phyloP scores from a whole-genome alignment of 1,140 invertebrate genomes.

The Muscidifurax raptorellus region DNA sequence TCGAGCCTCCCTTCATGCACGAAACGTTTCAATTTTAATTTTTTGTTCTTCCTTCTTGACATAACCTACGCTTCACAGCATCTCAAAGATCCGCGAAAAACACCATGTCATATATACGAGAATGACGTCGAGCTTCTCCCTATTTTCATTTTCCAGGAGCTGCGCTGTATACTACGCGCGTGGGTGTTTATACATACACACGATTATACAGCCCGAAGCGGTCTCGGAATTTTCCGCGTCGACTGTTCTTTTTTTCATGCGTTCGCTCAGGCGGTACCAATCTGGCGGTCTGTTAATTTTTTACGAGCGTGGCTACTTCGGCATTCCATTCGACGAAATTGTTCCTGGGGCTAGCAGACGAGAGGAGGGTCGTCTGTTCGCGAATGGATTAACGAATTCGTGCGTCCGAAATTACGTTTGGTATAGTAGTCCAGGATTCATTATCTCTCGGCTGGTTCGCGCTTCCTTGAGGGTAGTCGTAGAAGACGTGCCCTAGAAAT shows the following conservation, averaged over 20 bases:
- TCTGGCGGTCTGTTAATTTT: constrained; percentile 43
- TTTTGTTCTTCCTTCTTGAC: too few relatives aligned
- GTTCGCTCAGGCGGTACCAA: neutral
- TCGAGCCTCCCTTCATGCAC: too few relatives aligned
- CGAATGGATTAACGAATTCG: constrained; percentile 8
- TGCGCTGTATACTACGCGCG: too few relatives aligned
- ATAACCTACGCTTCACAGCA: too few relatives aligned
- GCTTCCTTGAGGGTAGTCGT: neutral
- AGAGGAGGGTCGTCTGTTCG: neutral
- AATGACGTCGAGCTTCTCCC: too few relatives aligned
- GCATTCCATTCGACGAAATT: constrained; percentile 39
- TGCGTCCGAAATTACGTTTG: neutral
- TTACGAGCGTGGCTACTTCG: constrained; percentile 16
- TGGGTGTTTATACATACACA: too few relatives aligned
- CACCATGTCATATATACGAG: too few relatives aligned
- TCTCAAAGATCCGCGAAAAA: too few relatives aligned
- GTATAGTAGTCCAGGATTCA: neutral
- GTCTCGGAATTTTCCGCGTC: neutral
- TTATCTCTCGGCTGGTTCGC: neutral
- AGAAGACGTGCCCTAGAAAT: neutral
- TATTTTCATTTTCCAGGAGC: neutral
- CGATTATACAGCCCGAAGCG: neutral
- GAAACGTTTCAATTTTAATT: too few relatives aligned
- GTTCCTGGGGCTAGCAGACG: constrained; percentile 11
- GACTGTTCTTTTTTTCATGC: neutral